A percentile compares a stretch with the other conserved stretches of the same genome.
These are phyloP conservation scores for Callopanchax toddi DNA, from an alignment of 2,113 vertebrate genomes.

Conservation along the genomic window DNA sequence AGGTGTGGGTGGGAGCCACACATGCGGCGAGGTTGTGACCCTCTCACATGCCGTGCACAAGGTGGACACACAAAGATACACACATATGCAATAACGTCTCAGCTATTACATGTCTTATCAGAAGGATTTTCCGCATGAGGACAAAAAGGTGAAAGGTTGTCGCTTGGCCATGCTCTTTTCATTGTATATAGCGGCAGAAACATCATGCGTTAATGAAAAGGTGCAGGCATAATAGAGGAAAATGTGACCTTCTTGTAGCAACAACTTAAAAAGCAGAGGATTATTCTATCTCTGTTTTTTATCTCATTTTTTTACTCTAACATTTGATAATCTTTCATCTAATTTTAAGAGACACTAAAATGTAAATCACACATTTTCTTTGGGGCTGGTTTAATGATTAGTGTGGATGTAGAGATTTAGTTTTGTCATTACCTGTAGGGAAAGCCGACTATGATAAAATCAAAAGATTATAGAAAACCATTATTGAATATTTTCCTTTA, in stretches of 20 bases:
- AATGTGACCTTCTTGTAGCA: slow-evolving; percentile 42
- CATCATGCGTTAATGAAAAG: slow-evolving; percentile 78
- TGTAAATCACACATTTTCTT: slow-evolving; percentile 9
- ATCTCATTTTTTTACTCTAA: slow-evolving; percentile 17
- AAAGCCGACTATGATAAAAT: not conserved
- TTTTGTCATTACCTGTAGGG: slow-evolving; percentile 11
- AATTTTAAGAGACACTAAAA: slow-evolving; percentile 11
- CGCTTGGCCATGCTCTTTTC: slow-evolving; percentile 60
- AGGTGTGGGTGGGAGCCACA: slow-evolving; percentile 53
- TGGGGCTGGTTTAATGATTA: not conserved
- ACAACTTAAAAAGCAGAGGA: slow-evolving; percentile 32
- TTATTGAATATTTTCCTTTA: slow-evolving; percentile 8
- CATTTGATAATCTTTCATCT: slow-evolving; percentile 20
- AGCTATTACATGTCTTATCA: slow-evolving; percentile 81
- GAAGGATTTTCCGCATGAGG: slow-evolving; percentile 84
- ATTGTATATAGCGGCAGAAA: slow-evolving; percentile 51
- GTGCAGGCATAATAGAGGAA: slow-evolving; percentile 70
- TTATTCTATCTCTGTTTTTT: slow-evolving; percentile 22
- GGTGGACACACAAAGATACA: slow-evolving; percentile 46
- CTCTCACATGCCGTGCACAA: slow-evolving; percentile 52
- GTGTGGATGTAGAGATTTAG: not conserved
- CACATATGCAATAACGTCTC: slow-evolving; percentile 47
- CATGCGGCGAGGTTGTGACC: slow-evolving; percentile 40
- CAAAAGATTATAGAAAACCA: not conserved
- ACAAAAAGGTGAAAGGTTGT: slow-evolving; percentile 82